Conservation (phyloP, 2,797 vertebrate species). For the Sphenodon punctatus region DNA sequence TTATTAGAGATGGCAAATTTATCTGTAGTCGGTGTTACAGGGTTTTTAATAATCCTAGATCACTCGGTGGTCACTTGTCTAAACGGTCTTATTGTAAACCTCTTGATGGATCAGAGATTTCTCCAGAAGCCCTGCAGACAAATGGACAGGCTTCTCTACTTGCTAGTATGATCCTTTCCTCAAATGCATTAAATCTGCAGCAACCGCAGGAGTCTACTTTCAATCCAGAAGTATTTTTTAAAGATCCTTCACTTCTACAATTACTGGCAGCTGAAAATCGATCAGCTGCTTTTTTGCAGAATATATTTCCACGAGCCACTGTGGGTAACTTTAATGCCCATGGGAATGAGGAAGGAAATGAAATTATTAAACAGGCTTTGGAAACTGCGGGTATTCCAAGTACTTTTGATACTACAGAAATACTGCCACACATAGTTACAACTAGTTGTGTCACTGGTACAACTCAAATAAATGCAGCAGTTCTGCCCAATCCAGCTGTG, state of each 20-base stretch:
- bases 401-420: constrained; percentile 76
- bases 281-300: constrained; percentile 76
- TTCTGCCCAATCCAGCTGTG: constrained; percentile 53
- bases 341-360: constrained; percentile 78
- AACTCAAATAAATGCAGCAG: constrained; percentile 60
- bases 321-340: constrained; percentile 67
- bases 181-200: constrained; percentile 79
- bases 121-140: constrained; percentile 78
- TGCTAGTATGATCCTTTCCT: constrained; percentile 89
- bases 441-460: constrained; percentile 58
- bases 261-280: constrained; percentile 77
- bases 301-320: constrained; percentile 77
- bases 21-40: constrained; percentile 93
- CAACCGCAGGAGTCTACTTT: constrained; percentile 77
- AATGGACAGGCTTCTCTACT: constrained; percentile 85
- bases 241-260: constrained; percentile 80
- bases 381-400: constrained; percentile 81
- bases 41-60: constrained; percentile 91
- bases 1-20: constrained; percentile 92
- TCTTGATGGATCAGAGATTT: constrained; percentile 85
- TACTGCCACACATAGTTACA: constrained; percentile 74
- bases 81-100: constrained; percentile 90
- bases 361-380: constrained; percentile 87
- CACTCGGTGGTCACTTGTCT: constrained; percentile 95
- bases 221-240: constrained; percentile 74